These are phyloP conservation scores for Cosmopolites sordidus DNA, from an alignment of 2,888 invertebrate species.

Conservation along the genomic window DNA sequence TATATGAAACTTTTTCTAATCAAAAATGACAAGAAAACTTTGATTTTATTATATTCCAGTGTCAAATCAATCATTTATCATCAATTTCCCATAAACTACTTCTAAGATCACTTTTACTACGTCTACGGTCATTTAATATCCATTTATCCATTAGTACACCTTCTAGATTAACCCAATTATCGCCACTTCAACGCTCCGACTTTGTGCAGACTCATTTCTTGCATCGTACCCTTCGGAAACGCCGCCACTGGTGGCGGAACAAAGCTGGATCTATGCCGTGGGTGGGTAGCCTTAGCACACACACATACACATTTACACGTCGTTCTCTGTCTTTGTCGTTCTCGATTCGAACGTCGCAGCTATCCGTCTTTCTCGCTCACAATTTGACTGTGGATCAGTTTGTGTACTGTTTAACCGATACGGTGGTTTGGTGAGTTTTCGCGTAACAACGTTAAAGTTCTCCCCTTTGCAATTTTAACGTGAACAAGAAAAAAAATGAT, in stretches of 20 bases:
- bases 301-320: constrained; percentile 18
- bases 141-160: neutral
- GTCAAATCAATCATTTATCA: too few species aligned
- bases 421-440: constrained; percentile 20
- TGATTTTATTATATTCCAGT: too few species aligned
- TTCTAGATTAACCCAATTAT: neutral
- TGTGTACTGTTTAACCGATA: constrained; percentile 30
- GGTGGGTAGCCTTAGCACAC: constrained; percentile 21
- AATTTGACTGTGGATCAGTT: constrained; percentile 34
- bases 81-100: too few species aligned
- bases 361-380: constrained; percentile 22
- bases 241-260: constrained; percentile 20
- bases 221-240: neutral
- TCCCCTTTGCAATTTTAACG: too few species aligned
- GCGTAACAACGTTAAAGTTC: constrained; percentile 1
- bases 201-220: neutral
- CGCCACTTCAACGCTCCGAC: neutral
- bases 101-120: too few species aligned
- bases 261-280: constrained; percentile 23
- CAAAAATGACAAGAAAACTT: too few species aligned
- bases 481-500: too few species aligned
- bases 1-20: too few species aligned
- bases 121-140: too few species aligned
- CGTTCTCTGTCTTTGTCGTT: constrained; percentile 10
- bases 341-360: constrained; percentile 20